A percentile compares a stretch with the other conserved stretches of the same genome.
phyloP scores from a whole-genome alignment of 1,140 invertebrate species.

The Drosophila kikkawai region DNA sequence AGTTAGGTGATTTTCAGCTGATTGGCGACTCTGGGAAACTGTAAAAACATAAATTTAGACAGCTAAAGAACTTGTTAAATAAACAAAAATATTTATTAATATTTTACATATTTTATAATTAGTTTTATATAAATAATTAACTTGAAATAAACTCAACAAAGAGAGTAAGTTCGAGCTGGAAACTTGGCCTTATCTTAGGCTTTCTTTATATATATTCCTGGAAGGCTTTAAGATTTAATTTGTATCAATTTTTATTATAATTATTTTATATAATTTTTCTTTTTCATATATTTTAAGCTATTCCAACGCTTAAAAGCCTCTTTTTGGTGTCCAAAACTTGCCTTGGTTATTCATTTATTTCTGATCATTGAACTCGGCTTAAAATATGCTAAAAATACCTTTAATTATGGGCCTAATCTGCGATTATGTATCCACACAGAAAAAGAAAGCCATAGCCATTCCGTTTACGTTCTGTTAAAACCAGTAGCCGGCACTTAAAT shows the following conservation, averaged over 20 bases:
- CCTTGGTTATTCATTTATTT: slow-evolving; percentile 5
- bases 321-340: not conserved
- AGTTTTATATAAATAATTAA: not conserved
- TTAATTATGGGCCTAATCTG: slow-evolving; percentile 14
- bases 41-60: not conserved
- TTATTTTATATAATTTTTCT: not conserved
- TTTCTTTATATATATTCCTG: not conserved
- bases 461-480: slow-evolving; percentile 37
- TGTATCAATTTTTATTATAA: too few relatives aligned
- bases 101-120: not conserved
- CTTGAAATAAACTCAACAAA: not conserved
- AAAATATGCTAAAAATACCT: slow-evolving; percentile 6
- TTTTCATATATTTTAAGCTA: not conserved
- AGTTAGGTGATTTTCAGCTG: not conserved
- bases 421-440: slow-evolving; percentile 2
- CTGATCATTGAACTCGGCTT: slow-evolving; percentile 22
- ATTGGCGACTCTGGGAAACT: not conserved
- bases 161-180: too few relatives aligned
- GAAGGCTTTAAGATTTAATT: not conserved
- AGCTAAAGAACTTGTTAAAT: not conserved
- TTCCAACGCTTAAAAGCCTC: not conserved
- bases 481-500: slow-evolving; percentile 71
- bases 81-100: not conserved
- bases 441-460: slow-evolving; percentile 18
- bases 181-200: too few relatives aligned